phyloP scores from a whole-genome alignment of 2,797 vertebrate genomes.

The Holocentrus rufus region DNA sequence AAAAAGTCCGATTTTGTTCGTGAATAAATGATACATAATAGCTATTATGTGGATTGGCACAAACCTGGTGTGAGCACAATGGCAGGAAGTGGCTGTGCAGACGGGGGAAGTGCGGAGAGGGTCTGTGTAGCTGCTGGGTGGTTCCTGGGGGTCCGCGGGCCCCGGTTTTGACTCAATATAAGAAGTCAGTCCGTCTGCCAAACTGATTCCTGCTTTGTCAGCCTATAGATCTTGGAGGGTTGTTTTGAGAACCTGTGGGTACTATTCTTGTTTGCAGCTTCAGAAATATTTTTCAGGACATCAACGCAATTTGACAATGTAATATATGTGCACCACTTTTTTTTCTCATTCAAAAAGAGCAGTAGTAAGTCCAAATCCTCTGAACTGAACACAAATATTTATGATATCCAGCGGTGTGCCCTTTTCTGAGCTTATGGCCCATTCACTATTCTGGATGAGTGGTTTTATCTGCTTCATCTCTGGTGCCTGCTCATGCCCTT shows the following conservation, averaged over 20 bases:
- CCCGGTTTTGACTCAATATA: conserved; percentile 27
- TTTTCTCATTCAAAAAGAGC: conserved; percentile 18
- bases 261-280: not conserved
- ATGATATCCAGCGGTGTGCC: conserved; percentile 51
- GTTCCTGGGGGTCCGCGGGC: conserved; percentile 53
- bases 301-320: not conserved
- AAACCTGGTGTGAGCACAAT: conserved; percentile 76
- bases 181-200: conserved; percentile 18
- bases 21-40: conserved; percentile 67
- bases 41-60: conserved; percentile 65
- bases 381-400: conserved; percentile 51
- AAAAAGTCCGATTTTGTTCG: conserved; percentile 60
- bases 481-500: conserved; percentile 42
- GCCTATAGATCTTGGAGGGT: conserved; percentile 21
- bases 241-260: conserved; percentile 19
- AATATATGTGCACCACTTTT: not conserved
- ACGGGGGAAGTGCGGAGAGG: conserved; percentile 61
- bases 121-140: conserved; percentile 42
- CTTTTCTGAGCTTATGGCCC: conserved; percentile 51
- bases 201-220: conserved; percentile 12
- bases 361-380: conserved; percentile 24
- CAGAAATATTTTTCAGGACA: not conserved
- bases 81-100: conserved; percentile 77
- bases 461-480: conserved; percentile 61
- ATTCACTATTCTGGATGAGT: conserved; percentile 60